Percentiles rank a stretch among this genome's conserved stretches.
phyloP scores from a whole-genome alignment of 1,140 invertebrate species.

The Nasonia longicornis region DNA sequence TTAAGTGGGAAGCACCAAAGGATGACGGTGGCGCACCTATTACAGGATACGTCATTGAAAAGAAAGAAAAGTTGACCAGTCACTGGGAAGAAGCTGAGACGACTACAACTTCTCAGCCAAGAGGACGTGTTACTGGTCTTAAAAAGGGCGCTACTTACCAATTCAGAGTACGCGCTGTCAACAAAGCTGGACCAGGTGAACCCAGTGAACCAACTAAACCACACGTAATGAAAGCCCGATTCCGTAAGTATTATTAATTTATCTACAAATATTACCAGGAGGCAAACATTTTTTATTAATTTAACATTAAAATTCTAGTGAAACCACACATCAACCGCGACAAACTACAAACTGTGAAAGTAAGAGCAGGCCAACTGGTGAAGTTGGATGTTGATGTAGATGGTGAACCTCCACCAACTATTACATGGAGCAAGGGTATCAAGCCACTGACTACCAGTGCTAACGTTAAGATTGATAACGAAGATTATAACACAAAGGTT shows the following conservation, averaged over 20 bases:
- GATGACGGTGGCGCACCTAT: conserved; percentile 94
- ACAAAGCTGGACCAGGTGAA: conserved; percentile 93
- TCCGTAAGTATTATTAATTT: conserved; percentile 75
- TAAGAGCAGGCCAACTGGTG: conserved; percentile 90
- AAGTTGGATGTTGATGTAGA: conserved; percentile 94
- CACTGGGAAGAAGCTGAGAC: conserved; percentile 91
- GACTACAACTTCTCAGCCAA: conserved; percentile 81
- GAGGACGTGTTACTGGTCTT: conserved; percentile 86
- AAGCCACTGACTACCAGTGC: conserved; percentile 75
- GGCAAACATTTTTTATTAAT: conserved; percentile 34
- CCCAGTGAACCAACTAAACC: conserved; percentile 90
- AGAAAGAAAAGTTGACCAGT: conserved; percentile 91
- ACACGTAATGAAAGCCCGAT: conserved; percentile 89
- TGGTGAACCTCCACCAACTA: conserved; percentile 94
- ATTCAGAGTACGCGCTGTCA: conserved; percentile 92
- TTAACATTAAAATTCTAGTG: conserved; percentile 71
- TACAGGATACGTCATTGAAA: conserved; percentile 95
- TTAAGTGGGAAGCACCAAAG: conserved; percentile 94
- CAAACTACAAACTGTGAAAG: conserved; percentile 88
- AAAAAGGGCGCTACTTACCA: conserved; percentile 94
- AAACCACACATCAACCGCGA: conserved; percentile 93
- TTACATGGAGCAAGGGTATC: conserved; percentile 87
- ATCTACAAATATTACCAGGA: conserved; percentile 17
- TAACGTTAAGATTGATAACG: conserved; percentile 85
- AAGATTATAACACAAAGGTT: conserved; percentile 93